Evolutionary conservation across 2,797 vertebrate genomes (phyloP), one percentile per base, ranked within the genome.

Genomic region (Paramormyrops hopkinsi): DNA sequence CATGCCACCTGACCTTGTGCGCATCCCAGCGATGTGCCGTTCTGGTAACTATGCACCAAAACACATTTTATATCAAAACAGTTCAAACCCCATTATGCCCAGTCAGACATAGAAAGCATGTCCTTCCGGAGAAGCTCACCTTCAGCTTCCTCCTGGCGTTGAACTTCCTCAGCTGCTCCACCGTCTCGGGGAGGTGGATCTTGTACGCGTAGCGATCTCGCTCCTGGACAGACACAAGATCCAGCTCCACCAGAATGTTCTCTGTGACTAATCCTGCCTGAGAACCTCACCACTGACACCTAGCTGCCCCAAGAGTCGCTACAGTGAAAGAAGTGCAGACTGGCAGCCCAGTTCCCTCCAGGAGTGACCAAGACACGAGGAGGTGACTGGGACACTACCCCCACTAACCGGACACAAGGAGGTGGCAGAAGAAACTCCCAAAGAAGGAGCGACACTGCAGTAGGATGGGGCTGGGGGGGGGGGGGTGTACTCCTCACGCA

Each of bases 141-240:
- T 99, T 99, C 91, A 99, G 96, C 96, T 99, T 99, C 94, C 98
- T 97, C 94, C 98, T 96, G 93, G 98, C 97, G 91, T 99, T 99
- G 94, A 99, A 99, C 96, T 99, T 99, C 90, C 98, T 97, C 96
- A 99, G 95, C 93, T 99, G 98, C 91, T 99, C 98, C 94, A 99
- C 98, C 0, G 98, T 99, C 96, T 99, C 98, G 65, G 97, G 98
- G 93, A 99, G 96, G 94, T 99, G 98, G 95, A 99, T 99, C 94
- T 99, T 99, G 96, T 99, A 99, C 93, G 98, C 97, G 92, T 99
- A 99, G 84, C 98, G 97, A 95, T 99, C 98, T 93, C 98, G 96
- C 93, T 99, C 98, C 98, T 99, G 59, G 69, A 86, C 25, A 51
- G 44, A 89, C 33, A 54, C 88, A 54, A 3, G 51, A 37, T 8